Conservation (phyloP, 2,113 vertebrate genomes). For the Irena cyanogastra region DNA sequence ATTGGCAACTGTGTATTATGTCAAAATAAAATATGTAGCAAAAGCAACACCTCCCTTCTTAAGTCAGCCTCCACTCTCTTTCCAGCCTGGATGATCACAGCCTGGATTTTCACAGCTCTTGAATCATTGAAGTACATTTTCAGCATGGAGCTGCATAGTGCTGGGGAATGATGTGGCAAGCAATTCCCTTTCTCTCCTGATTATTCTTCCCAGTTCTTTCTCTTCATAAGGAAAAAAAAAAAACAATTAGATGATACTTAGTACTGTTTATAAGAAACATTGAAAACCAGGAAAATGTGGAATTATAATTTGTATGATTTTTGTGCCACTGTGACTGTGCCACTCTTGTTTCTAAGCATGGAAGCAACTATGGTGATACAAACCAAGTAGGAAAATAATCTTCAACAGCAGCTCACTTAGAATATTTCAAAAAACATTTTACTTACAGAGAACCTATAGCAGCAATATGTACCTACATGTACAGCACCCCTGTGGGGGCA, state of each 20-base stretch:
- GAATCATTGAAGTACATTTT: not conserved
- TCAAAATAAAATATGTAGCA: slow-evolving; percentile 9
- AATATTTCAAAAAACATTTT: not conserved
- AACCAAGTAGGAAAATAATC: not conserved
- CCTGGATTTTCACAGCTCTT: slow-evolving; percentile 5
- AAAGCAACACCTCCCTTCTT: not conserved
- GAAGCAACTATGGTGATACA: not conserved
- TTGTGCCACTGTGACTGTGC: fast-evolving
- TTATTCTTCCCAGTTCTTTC: not conserved
- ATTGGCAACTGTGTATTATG: not conserved
- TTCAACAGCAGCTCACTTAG: not conserved
- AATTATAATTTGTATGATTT: not conserved
- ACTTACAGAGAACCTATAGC: not conserved
- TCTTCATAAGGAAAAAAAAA: not conserved
- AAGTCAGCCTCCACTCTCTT: not conserved
- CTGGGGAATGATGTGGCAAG: not conserved
- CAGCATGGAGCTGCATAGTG: not conserved
- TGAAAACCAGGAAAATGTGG: not conserved
- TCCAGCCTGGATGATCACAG: not conserved
- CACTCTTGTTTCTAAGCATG: not conserved
- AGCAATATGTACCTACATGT: not conserved
- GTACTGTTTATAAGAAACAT: not conserved
- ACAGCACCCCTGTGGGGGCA: no score
- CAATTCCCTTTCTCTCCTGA: not conserved
- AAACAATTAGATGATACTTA: not conserved